Evolutionary conservation across 2,888 invertebrate genomes (phyloP).

Genomic region (Sympetrum striolatum): DNA sequence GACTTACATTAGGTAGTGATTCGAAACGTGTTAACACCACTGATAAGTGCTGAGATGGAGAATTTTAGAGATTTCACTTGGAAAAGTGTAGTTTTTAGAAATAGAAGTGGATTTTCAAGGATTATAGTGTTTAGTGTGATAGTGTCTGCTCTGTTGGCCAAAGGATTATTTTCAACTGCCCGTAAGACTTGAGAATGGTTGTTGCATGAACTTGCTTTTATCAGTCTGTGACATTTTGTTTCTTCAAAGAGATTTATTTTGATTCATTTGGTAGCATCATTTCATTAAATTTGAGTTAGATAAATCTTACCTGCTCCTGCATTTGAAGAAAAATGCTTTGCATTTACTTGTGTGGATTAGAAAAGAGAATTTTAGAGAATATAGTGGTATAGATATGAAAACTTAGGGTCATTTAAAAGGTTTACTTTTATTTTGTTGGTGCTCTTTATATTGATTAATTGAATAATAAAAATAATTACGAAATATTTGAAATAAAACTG

Average conservation of each 20-base stretch:
- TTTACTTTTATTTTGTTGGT: too few species aligned
- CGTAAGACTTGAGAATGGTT: not conserved
- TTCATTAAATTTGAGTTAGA: not conserved
- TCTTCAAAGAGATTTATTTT: not conserved
- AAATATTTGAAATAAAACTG: too few species aligned
- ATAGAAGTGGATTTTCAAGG: not conserved
- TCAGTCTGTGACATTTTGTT: not conserved
- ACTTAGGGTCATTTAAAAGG: too few species aligned
- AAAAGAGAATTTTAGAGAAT: too few species aligned
- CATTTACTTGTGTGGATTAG: too few species aligned
- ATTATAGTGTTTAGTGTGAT: not conserved
- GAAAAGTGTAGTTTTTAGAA: not conserved
- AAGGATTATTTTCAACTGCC: constrained; percentile 28
- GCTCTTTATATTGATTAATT: too few species aligned
- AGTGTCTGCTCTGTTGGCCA: not conserved
- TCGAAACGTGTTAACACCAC: too few species aligned
- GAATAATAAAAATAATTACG: too few species aligned
- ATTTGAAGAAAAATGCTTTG: not conserved
- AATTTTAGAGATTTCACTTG: not conserved
- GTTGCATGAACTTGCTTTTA: constrained; percentile 2
- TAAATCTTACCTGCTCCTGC: not conserved
- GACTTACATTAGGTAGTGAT: not conserved
- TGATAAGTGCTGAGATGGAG: not conserved
- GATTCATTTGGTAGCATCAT: not conserved
- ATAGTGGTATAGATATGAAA: too few species aligned